Conservation (phyloP, 2,888 invertebrate genomes). For the Drosophila phalerata region DNA sequence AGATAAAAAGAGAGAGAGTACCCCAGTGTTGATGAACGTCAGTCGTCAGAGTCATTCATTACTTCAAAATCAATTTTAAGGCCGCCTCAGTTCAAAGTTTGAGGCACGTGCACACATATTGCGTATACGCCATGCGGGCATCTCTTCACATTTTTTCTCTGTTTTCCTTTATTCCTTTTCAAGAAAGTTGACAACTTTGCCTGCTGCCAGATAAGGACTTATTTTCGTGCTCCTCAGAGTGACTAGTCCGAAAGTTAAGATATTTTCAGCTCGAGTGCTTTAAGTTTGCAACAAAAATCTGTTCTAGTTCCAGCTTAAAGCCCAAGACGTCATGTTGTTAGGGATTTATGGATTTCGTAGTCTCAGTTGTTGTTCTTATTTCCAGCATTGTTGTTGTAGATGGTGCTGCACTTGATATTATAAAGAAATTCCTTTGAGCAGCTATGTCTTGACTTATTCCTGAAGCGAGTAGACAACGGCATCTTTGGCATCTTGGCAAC, state of each 20-base stretch:
- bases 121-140: conserved; percentile 39
- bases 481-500: conserved; percentile 7
- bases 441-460: conserved; percentile 44
- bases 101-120: conserved; percentile 53
- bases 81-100: conserved; percentile 30
- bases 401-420: conserved; percentile 33
- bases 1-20: neutral
- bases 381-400: neutral
- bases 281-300: conserved; percentile 13
- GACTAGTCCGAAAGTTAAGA: conserved; percentile 22
- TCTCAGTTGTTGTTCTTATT: neutral
- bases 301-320: conserved; percentile 22
- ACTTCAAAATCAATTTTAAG: conserved; percentile 72
- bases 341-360: conserved; percentile 19
- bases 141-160: neutral
- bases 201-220: conserved; percentile 14
- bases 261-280: conserved; percentile 17
- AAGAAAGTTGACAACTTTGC: conserved; percentile 16
- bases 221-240: conserved; percentile 3
- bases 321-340: conserved; percentile 1
- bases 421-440: conserved; percentile 60
- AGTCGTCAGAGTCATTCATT: conserved; percentile 63
- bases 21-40: conserved; percentile 50
- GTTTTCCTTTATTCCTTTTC: neutral
- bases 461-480: conserved; percentile 28